Base-by-base conservation (phyloP, 2,888 invertebrate species). In the Hanleya hanleyi region DNA sequence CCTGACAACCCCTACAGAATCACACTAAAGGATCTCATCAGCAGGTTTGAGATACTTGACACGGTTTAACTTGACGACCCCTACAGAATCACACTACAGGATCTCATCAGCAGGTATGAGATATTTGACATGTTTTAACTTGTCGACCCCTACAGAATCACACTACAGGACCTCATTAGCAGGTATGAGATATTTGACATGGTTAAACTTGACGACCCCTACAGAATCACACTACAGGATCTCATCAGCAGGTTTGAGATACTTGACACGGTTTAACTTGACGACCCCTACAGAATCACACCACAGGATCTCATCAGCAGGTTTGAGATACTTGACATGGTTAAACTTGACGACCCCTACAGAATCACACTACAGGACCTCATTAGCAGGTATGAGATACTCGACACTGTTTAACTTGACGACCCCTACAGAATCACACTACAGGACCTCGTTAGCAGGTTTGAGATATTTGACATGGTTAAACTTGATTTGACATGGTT, bases 291-390 rank as follows among this genome's bases (percentile, higher is more conserved):
- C 15, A 93, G 94, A 88, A 97, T 98, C 80, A 97, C 97, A 0
- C 91, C 97, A 2, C 94, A 94, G 82, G 98, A 98, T 92, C 92
- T 98, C 69, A 92, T 96, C 65, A 92, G 93, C 72, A 94, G 94
- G 94, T 94, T 98, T 92, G 98, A 98, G 92, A 96, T 98, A 81
- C 98, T 97, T 92, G 98, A 98, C 92, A 98, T 99, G 98, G 96
- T 98, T 0, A 95, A 96, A 78, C 97, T 98, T 12, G 41, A 41
- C 9, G 41, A 41, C 18, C 41, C 41, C 41, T 18, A 12, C 18
- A 12, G 18, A 9, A 41, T 41, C 41, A 41, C 41, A 41, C 18
- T 41, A 41, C 41, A 41, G 41, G 41, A 41, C 18, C 41, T 41
- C 41, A 41, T 41, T 41, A 41, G 41, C 18, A 41, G 41, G 41